A percentile compares a stretch with the other conserved stretches of the same genome.
These are phyloP conservation scores for Pristionchus japonicus DNA, from an alignment of 2,888 invertebrate species.

Conservation along the genomic window DNA sequence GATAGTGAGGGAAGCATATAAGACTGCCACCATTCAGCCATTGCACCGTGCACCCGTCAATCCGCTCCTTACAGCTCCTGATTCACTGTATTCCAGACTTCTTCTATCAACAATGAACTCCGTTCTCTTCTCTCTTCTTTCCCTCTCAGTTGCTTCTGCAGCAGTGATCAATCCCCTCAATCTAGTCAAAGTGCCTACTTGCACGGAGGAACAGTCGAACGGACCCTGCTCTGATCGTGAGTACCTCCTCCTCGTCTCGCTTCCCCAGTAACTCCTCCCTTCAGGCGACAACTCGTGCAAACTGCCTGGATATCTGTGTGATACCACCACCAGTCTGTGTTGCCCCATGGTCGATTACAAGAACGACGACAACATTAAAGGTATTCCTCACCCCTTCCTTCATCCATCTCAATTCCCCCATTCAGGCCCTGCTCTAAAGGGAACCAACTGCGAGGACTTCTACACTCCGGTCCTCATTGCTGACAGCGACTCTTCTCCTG, in stretches of 20 bases:
- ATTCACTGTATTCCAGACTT: constrained; percentile 7
- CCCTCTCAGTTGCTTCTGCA: neutral
- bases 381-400: neutral
- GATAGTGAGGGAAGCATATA: neutral
- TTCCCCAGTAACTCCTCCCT: neutral
- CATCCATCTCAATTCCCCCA: neutral
- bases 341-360: constrained; percentile 31
- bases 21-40: neutral
- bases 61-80: too few species aligned
- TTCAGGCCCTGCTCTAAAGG: constrained; percentile 5
- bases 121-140: neutral
- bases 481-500: neutral
- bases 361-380: neutral
- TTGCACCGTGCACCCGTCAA: neutral
- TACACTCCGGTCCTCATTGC: neutral
- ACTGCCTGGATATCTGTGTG: neutral
- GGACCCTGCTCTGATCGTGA: neutral
- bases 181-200: constrained; percentile 6
- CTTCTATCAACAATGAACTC: neutral
- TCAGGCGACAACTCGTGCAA: constrained; percentile 1
- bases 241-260: neutral
- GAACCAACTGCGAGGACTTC: neutral
- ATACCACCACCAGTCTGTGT: constrained; percentile 1
- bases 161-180: neutral
- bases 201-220: neutral